phyloP scores from a whole-genome alignment of 2,797 vertebrate species.

The Parauchenoglanis ngamensis region DNA sequence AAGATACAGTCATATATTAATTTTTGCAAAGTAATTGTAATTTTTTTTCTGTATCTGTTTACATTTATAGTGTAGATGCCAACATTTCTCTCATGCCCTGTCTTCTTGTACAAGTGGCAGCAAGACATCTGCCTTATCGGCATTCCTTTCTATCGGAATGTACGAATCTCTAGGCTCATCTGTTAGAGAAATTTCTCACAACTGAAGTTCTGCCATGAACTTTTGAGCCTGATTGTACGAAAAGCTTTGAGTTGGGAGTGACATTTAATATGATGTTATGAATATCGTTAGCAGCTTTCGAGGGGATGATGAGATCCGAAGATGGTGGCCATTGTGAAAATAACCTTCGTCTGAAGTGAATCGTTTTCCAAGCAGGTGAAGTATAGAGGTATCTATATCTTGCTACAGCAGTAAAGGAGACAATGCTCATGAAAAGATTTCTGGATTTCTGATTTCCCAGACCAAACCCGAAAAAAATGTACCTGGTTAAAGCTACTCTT shows the following conservation, averaged over 20 bases:
- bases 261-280: background rate
- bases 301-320: background rate
- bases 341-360: no score
- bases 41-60: no score
- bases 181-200: background rate
- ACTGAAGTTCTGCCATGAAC: background rate
- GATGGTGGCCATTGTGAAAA: no score
- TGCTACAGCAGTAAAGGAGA: no score
- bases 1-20: no score
- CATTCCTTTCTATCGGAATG: background rate
- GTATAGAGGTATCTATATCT: no score
- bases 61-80: background rate
- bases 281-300: background rate
- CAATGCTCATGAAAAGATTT: no score
- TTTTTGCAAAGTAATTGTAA: no score
- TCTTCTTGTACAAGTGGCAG: background rate
- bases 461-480: no score
- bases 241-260: background rate
- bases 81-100: background rate
- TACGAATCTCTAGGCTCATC: background rate
- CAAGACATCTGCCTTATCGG: background rate
- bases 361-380: no score
- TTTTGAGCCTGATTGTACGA: background rate
- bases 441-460: no score
- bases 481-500: no score